Conservation (phyloP, 2,113 vertebrate genomes). For the Uria aalge region DNA sequence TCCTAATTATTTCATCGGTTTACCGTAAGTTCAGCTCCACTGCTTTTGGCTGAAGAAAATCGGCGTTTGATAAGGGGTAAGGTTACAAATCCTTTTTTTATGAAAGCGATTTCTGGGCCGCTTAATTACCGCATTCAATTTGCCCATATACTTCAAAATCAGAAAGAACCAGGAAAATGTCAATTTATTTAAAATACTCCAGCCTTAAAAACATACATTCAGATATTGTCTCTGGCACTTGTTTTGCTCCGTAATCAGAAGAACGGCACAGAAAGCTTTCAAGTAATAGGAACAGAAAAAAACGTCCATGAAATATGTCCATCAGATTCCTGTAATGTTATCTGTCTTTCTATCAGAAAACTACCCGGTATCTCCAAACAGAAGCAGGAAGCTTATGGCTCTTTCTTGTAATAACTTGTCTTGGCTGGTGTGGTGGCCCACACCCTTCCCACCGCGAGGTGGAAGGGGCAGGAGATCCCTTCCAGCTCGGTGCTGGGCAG, state of each 20-base stretch:
- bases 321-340: constrained; percentile 5
- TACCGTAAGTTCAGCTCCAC: not conserved
- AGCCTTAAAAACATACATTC: not conserved
- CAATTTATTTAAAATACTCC: not conserved
- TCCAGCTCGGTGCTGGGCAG: not conserved
- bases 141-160: not conserved
- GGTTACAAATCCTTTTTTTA: not conserved
- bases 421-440: not conserved
- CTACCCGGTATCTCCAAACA: not conserved
- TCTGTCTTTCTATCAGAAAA: constrained; percentile 11
- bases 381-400: constrained; percentile 40
- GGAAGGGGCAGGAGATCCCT: not conserved
- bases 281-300: not conserved
- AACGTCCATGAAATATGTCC: not conserved
- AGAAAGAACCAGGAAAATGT: not conserved
- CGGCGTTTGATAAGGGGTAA: not conserved
- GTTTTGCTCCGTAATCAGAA: not conserved
- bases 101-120: not conserved
- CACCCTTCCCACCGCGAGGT: not conserved
- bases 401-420: not conserved
- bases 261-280: not conserved
- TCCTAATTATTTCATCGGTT: not conserved
- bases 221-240: not conserved
- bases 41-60: not conserved
- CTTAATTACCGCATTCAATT: not conserved